phyloP scores from a whole-genome alignment of 2,113 vertebrate genomes.

The Trochalopteron elliotii region DNA sequence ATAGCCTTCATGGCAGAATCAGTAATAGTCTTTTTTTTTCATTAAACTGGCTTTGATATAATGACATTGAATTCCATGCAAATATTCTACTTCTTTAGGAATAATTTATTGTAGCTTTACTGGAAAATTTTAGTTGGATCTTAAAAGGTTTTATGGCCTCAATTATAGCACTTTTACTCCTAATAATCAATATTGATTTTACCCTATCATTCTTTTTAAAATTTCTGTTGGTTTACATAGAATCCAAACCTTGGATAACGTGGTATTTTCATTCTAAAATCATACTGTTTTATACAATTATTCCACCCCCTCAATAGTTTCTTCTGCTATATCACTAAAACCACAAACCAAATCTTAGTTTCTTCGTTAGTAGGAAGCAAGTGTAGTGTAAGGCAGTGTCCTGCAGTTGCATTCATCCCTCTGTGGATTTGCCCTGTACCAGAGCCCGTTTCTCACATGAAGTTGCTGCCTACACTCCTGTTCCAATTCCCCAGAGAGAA shows the following conservation, averaged over 20 bases:
- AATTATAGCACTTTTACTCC: constrained; percentile 73
- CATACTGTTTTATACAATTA: neutral
- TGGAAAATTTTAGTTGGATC: constrained; percentile 73
- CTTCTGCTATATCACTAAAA: neutral
- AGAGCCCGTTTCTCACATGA: neutral
- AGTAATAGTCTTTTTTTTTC: constrained; percentile 18
- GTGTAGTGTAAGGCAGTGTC: neutral
- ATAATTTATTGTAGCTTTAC: constrained; percentile 77
- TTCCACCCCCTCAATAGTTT: neutral
- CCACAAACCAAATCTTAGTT: neutral
- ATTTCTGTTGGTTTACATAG: constrained; percentile 35
- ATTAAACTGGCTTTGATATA: constrained; percentile 36
- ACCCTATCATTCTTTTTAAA: constrained; percentile 54
- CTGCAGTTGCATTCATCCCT: neutral
- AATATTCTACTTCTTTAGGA: constrained; percentile 70
- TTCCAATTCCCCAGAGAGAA: neutral
- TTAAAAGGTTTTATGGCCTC: constrained; percentile 75
- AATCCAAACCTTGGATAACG: constrained; percentile 50
- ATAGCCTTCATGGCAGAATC: constrained; percentile 38
- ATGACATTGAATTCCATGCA: constrained; percentile 67
- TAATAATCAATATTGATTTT: constrained; percentile 81
- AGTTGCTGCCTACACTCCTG: neutral
- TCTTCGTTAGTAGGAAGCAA: neutral
- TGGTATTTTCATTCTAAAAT: constrained; percentile 19
- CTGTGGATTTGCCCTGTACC: neutral